Conservation (phyloP, 2,797 vertebrate genomes). For the Mergus octosetaceus region DNA sequence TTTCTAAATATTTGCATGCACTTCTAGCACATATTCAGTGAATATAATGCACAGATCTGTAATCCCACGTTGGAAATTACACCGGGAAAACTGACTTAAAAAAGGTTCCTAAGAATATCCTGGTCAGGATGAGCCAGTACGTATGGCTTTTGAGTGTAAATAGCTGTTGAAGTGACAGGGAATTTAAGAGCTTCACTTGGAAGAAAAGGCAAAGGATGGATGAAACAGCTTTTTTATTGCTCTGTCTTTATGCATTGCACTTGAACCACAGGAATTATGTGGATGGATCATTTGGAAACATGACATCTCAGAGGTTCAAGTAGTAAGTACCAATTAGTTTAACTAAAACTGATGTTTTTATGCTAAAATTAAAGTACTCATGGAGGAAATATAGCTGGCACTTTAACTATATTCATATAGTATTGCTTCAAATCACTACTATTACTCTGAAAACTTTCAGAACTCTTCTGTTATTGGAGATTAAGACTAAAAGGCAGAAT, state of each 20-base stretch:
- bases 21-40: background rate
- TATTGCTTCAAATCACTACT: background rate
- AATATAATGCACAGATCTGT: background rate
- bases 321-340: background rate
- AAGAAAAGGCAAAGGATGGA: background rate
- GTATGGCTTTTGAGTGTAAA: background rate
- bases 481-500: background rate
- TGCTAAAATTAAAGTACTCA: background rate
- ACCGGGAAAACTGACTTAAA: background rate
- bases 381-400: fast-evolving
- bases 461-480: background rate
- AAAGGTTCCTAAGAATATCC: background rate
- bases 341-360: background rate
- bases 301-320: background rate
- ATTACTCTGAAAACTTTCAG: background rate
- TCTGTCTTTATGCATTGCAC: background rate
- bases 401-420: background rate
- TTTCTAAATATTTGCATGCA: background rate
- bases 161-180: background rate
- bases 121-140: background rate
- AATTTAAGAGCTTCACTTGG: background rate
- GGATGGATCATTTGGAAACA: background rate
- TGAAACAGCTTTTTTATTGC: background rate
- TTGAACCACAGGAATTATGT: background rate
- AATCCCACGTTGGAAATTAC: background rate